Base-by-base conservation (phyloP, 2,113 vertebrate genomes). In the Collichthys lucidus region DNA sequence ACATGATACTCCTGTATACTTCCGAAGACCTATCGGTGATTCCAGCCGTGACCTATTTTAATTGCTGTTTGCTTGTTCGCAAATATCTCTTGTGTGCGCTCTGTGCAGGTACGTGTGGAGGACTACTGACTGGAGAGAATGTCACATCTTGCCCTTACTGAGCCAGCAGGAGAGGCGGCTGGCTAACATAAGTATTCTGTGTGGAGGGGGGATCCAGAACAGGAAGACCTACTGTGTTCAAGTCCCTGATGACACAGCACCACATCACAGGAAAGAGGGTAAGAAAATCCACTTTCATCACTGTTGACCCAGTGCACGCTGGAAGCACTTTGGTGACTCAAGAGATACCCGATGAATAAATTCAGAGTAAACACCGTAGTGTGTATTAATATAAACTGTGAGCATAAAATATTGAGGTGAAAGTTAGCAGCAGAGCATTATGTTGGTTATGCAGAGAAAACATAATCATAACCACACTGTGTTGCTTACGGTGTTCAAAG, bases 141-240 rank as follows among this genome's bases (percentile, higher is more conserved):
- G 98, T 88, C 96, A 92, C 35, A 94, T 97, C 44, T 93, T 95
- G 79, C 93, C 97, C 12, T 95, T 98, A 49, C 91, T 97, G n/a
- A 94, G 95, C 74, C 96, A 96, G 74, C 95, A 95, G 79, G 95
- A 96, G 64, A 86, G 89, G 70, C 92, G 74, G 11, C 93, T 85
- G 5, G 90, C 86, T 26, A 94, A 95, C 81, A 81, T 92, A 1
- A 82, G 65, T 11, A 62, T 89, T 17, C 89, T 97, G 17, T 99
- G 98, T 71, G 98, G 98, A 84, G 96, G 96, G 16, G 98, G 98
- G n/a, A 91, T 98, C 86, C 97, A 98, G 88, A 96, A 90, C 67
- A 96, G 98, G 14, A 96, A 97, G 74, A 96, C 96, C 11, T 99
- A 96, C 91, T 99, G 98, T 24, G 94, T 93, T 68, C 97, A 97